Conservation (phyloP, 1,140 invertebrate genomes). For the Dreissena polymorpha region DNA sequence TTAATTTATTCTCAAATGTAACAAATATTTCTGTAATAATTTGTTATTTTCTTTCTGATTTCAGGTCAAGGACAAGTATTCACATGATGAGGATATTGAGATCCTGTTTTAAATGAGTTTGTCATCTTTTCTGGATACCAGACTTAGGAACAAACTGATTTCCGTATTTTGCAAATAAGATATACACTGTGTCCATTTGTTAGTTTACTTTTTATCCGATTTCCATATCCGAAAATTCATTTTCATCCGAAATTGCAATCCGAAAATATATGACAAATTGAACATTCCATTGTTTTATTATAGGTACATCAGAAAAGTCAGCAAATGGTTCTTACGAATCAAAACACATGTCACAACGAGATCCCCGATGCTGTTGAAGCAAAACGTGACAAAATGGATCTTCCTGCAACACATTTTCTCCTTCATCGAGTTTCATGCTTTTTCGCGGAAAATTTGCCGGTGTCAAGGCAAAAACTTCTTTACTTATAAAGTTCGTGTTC, state of each 20-base stretch:
- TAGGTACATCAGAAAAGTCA: not conserved
- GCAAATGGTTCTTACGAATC: not conserved
- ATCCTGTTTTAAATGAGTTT: no score
- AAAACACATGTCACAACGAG: conserved; percentile 27
- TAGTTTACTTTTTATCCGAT: no score
- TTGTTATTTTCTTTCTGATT: no score
- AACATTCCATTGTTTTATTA: not conserved
- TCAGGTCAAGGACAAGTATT: no score
- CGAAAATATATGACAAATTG: not conserved
- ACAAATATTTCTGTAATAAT: no score
- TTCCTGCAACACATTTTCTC: conserved; percentile 17
- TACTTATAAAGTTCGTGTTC: not conserved
- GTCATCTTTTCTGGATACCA: no score
- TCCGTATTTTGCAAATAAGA: no score
- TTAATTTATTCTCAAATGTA: no score
- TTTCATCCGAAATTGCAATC: not conserved
- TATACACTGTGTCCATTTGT: no score
- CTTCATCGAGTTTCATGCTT: not conserved
- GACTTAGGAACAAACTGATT: no score
- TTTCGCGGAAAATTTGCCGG: conserved; percentile 5
- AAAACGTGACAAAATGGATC: conserved; percentile 41
- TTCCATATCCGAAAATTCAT: no score
- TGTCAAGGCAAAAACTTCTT: not conserved
- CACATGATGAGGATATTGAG: no score
- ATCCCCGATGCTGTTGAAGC: conserved; percentile 14